Evolutionary conservation across 2,888 invertebrate genomes (phyloP), one percentile per base, ranked within the genome.

Genomic region (Prosapia bicincta): DNA sequence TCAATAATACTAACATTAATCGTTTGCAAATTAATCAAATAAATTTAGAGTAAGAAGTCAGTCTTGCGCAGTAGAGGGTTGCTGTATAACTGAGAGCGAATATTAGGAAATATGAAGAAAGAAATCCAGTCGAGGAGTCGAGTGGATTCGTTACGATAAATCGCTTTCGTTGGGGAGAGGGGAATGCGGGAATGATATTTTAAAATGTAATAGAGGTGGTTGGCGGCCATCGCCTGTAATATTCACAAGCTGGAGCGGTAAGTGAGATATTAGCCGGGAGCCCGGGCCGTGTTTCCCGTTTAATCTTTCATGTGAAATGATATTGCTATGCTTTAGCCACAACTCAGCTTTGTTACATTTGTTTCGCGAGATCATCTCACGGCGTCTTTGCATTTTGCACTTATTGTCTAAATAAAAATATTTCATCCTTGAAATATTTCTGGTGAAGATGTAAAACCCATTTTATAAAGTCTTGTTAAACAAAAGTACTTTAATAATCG

Each of bases 161-260:
- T 76, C 71, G 71, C 69, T 69, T 38, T 15, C 10, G 13, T 13
- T 38, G 38, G 38, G 2, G 38, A 70, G 76, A 68, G 69, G 73
- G 71, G 76, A 73, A 30, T 69, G 67, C 26, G 76, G 38, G 70
- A 76, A 76, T 76, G 76, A 73, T 69, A 76, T 76, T 76, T 76
- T 76, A 76, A 76, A 76, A 76, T 69, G 76, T 76, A 76, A 76
- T 76, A 68, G 68, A 75, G 76, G 72, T 69, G 43, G 74, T 74
- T 26, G 76, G 73, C 20, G 76, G 73, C 76, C 71, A 26, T 73
- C 66, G 38, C 32, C 72, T 76, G 71, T 66, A 76, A 76, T 68
- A 76, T 76, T 76, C 76, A 76, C 65, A 38, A 69, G 32, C 76
- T 32, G 66, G 32, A 69, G 69, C 69, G 76, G 66, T 72, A 76